Evolutionary conservation across 2,113 vertebrate genomes (phyloP), one percentile per base, ranked within the genome.

Genomic region (Chloroceryle aenea): DNA sequence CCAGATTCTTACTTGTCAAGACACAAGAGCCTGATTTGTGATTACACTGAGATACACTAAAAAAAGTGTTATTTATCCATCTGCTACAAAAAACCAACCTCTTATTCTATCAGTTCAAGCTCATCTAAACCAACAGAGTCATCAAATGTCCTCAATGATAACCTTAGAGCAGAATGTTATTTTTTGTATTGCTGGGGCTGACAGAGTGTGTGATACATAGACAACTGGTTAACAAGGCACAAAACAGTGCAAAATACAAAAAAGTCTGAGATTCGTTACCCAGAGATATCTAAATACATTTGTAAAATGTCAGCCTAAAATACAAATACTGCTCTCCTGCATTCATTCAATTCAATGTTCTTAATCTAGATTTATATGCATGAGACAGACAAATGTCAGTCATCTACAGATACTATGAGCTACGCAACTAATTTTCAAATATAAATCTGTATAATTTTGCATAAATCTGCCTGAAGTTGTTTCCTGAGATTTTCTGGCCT

Each of bases 301-400:
- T 9, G 4, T 74, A 53, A 96, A 95, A 88, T 62, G 29, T 59
- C 67, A 80, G 36, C 34, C 3, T 5, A 86, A 95, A 88, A 77
- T 58, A 79, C 25, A 88, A 76, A 83, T 88, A 69, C 32, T 67
- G 61, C 14, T 76, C 25, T 40, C 71, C 42, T 89, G 25, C 64
- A 71, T 40, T 82, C 29, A 55, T 67, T 86, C 38, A 73, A 34
- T 73, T 77, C 42, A 63, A 0, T n/a, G 13, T 34, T 68, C 27
- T 19, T 89, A 36, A 10, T 75, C 23, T 18, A 88, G 66, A 73
- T 79, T 73, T 83, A 38, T 19, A 69, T 62, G n/a, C 18, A 30
- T n/a, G 6, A 91, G 59, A 90, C 13, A 77, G 64, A 85, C 25
- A 87, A 94, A 72, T 30, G 30, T 7, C 77, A 64, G 69, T 82